phyloP scores from a whole-genome alignment of 2,797 vertebrate genomes.

The Trachurus trachurus region DNA sequence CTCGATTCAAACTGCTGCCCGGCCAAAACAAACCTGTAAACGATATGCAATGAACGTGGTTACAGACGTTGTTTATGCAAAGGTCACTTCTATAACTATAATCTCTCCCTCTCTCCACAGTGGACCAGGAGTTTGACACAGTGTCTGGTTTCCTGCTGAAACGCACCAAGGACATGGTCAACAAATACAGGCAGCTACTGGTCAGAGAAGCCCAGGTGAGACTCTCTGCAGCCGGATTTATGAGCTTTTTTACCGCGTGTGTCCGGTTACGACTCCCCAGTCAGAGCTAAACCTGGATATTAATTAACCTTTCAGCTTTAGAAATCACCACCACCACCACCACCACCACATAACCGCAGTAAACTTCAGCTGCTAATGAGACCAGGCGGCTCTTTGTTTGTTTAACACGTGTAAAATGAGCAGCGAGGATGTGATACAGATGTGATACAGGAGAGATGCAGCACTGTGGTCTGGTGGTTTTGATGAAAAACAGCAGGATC shows the following conservation, averaged over 20 bases:
- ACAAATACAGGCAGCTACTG: slow-evolving; percentile 89
- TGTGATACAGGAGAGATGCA: background rate
- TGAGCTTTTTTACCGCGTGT: background rate
- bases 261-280: too few relatives aligned
- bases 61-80: background rate
- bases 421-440: background rate
- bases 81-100: background rate
- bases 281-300: background rate
- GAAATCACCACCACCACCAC: background rate
- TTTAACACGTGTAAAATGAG: background rate
- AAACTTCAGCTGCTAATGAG: background rate
- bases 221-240: background rate
- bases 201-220: slow-evolving; percentile 86
- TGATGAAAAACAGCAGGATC: background rate
- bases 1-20: too few relatives aligned
- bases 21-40: too few relatives aligned
- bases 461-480: too few relatives aligned
- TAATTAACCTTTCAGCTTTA: background rate
- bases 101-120: slow-evolving; percentile 63
- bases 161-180: slow-evolving; percentile 89
- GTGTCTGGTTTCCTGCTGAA: slow-evolving; percentile 87
- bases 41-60: too few relatives aligned
- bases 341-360: background rate
- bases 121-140: slow-evolving; percentile 88
- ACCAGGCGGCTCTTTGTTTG: too few relatives aligned